Evolutionary conservation across 2,888 invertebrate species (phyloP), one percentile per base, ranked within the genome.

Genomic region (Meiosimyza platycephala): DNA sequence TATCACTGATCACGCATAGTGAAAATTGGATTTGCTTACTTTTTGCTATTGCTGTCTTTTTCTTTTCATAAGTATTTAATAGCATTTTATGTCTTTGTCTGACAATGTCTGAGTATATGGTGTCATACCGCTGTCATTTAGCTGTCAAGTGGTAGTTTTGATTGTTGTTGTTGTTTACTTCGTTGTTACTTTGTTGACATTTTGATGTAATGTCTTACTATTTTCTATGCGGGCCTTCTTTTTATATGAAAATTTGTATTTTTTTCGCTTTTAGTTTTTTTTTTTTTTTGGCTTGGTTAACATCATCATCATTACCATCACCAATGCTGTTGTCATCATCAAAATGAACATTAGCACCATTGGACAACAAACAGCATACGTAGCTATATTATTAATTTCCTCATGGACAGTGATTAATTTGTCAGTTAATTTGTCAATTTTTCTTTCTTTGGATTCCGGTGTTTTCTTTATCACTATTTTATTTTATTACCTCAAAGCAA

Each of bases 401-500:
- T 60, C 69, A 50, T 60, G 69, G 59, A 60, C 60, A 69, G 69
- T 69, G 60, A 69, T 60, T 69, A 69, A 68, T 68, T 68, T 18
- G 48, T 68, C 28, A 18, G 57, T 68, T 22, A 68, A 71, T 74
- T 74, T 74, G 69, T 68, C 65, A 72, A 18, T 48, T 48, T 22
- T 70, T 52, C 62, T 54, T 15, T 33, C 18, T 54, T 66, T 40
- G 15, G 12, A 54, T 16, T 47, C 22, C 28, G 6, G 59, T 15
- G 16, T 22, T 59, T 18, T 59, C 59, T 22, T 59, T 59, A 33
- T 6, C 18, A 13, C 28, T 28, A n/a, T 55, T 55, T 16, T n/a
- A 55, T 28, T 18, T 40, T 12, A 40, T 40, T 40, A 40, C 40
- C 40, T 9, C 1, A 9, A 40, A 40, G 2, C 6, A 40, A 40